Conservation (phyloP, 2,888 invertebrate species). For the Trilocha varians region DNA sequence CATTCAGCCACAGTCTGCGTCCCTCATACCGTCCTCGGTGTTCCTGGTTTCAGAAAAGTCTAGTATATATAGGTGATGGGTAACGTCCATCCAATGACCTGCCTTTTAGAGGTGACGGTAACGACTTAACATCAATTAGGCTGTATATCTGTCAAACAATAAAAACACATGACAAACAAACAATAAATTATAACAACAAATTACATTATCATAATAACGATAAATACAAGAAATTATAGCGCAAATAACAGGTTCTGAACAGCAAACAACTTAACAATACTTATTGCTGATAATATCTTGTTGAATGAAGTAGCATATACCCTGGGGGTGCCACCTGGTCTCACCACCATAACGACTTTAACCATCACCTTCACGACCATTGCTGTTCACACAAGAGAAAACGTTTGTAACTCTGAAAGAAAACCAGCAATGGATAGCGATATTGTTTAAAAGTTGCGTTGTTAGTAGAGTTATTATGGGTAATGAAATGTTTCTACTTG, state of each 20-base stretch:
- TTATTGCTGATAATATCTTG: slow-evolving; percentile 33
- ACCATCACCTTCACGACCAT: neutral
- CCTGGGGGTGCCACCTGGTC: slow-evolving; percentile 35
- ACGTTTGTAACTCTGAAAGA: neutral
- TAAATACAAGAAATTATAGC: neutral
- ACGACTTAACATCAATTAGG: too few relatives aligned
- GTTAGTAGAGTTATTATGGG: slow-evolving; percentile 55
- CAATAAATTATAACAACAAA: too few relatives aligned
- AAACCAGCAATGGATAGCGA: slow-evolving; percentile 22
- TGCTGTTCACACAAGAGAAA: neutral
- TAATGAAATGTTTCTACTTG: slow-evolving; percentile 61
- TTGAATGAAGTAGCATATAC: slow-evolving; percentile 44
- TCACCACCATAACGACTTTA: slow-evolving; percentile 28
- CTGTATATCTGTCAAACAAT: too few relatives aligned
- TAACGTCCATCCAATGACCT: too few relatives aligned
- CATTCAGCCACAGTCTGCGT: too few relatives aligned
- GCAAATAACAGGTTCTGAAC: slow-evolving; percentile 14
- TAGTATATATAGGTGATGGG: too few relatives aligned
- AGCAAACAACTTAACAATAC: slow-evolving; percentile 23
- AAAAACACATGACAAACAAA: too few relatives aligned
- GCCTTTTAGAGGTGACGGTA: too few relatives aligned
- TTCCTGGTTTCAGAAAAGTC: too few relatives aligned
- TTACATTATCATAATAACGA: too few relatives aligned
- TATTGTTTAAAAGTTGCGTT: slow-evolving; percentile 32
- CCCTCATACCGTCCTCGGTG: too few relatives aligned